phyloP scores from a whole-genome alignment of 2,888 invertebrate genomes.

The Brassicogethes aeneus region DNA sequence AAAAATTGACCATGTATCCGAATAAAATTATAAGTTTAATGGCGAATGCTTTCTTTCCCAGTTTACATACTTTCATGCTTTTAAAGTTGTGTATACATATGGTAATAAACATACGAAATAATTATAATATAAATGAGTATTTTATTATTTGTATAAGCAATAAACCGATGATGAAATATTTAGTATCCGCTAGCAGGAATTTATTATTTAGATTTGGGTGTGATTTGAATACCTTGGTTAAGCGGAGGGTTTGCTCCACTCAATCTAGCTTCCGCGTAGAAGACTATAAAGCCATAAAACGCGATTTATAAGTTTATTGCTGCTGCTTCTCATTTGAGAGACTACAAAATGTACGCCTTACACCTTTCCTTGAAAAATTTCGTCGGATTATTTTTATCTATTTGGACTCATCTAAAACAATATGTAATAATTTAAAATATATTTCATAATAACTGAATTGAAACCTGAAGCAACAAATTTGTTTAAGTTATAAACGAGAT shows the following conservation, averaged over 20 bases:
- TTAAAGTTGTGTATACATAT: too few species aligned
- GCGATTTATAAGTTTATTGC: slow-evolving; percentile 39
- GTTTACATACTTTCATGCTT: too few species aligned
- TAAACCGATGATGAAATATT: slow-evolving; percentile 1
- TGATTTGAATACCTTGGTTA: slow-evolving; percentile 33
- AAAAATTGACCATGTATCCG: too few species aligned
- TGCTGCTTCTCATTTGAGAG: slow-evolving; percentile 25
- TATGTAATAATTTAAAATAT: not conserved
- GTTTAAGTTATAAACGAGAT: not conserved
- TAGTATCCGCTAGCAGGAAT: not conserved
- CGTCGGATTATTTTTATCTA: not conserved
- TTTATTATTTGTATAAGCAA: not conserved
- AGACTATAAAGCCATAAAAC: slow-evolving; percentile 40
- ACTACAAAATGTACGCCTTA: slow-evolving; percentile 26
- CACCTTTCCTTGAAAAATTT: slow-evolving; percentile 11
- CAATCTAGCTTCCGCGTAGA: slow-evolving; percentile 32
- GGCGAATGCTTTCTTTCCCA: too few species aligned
- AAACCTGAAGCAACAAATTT: not conserved
- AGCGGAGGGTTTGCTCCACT: slow-evolving; percentile 27
- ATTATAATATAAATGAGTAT: too few species aligned
- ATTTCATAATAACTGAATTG: not conserved
- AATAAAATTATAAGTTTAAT: too few species aligned
- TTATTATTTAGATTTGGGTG: not conserved
- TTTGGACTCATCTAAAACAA: not conserved
- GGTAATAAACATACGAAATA: too few species aligned